These are phyloP conservation scores for Motacilla tschutschensis DNA, from an alignment of 2,113 vertebrate genomes.

Conservation along the genomic window DNA sequence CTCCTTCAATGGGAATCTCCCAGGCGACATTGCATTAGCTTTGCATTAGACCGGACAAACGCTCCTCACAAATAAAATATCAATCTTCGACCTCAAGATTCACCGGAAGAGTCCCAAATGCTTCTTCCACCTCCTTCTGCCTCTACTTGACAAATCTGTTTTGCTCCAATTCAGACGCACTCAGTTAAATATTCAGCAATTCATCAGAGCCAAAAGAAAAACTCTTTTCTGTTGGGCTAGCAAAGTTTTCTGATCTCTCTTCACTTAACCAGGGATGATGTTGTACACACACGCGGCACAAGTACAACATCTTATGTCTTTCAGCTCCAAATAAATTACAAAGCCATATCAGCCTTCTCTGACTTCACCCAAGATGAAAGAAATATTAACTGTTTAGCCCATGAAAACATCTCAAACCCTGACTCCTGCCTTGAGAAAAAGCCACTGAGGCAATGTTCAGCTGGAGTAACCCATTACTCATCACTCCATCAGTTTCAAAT, in stretches of 20 bases:
- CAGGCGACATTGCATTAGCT: fast-evolving
- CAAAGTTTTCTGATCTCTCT: neutral
- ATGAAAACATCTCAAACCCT: constrained; percentile 9
- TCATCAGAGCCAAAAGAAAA: neutral
- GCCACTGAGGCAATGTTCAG: neutral
- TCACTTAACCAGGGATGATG: neutral
- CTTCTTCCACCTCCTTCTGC: neutral
- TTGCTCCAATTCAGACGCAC: neutral
- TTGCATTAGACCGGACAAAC: fast-evolving
- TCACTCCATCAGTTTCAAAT: neutral
- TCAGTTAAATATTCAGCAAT: neutral
- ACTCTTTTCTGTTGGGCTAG: neutral
- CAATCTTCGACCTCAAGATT: fast-evolving
- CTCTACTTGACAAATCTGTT: neutral
- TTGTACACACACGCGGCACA: neutral
- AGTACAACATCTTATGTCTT: neutral
- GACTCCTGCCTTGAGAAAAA: neutral
- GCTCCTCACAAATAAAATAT: neutral
- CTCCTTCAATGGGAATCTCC: neutral
- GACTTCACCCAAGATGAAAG: constrained; percentile 1
- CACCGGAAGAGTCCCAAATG: neutral
- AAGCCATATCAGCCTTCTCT: neutral
- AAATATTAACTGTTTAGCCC: neutral
- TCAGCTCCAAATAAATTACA: constrained; percentile 13
- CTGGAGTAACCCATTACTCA: neutral